phyloP scores from a whole-genome alignment of 2,797 vertebrate species.

The Crax fasciolata region DNA sequence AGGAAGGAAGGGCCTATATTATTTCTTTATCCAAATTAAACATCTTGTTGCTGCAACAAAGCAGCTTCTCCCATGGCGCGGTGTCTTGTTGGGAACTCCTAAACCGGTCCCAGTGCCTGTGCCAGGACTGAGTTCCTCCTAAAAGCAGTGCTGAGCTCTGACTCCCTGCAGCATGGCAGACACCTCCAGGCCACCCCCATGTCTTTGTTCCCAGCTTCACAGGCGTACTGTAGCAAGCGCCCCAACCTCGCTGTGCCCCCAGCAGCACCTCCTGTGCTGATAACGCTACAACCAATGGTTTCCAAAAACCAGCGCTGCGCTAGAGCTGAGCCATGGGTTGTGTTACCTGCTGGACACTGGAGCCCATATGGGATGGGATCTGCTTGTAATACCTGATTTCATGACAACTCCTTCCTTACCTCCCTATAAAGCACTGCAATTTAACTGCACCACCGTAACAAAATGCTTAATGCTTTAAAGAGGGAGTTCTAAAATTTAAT shows the following conservation, averaged over 20 bases:
- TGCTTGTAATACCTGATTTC: neutral
- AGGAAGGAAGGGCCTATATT: neutral
- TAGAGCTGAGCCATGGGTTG: neutral
- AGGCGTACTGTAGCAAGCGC: neutral
- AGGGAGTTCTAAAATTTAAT: constrained; percentile 85
- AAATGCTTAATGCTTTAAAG: constrained; percentile 82
- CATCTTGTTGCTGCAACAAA: constrained; percentile 44
- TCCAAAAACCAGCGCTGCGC: neutral
- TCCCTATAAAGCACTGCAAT: constrained; percentile 5
- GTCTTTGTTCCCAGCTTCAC: constrained; percentile 46
- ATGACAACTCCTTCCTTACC: neutral
- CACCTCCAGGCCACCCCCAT: constrained; percentile 34
- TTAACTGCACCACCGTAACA: constrained; percentile 61
- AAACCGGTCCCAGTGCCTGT: constrained; percentile 39
- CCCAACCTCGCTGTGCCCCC: neutral
- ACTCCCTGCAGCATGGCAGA: neutral
- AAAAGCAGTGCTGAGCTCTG: constrained; percentile 52
- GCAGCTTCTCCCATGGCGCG: constrained; percentile 16
- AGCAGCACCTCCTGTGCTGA: neutral
- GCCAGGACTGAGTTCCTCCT: constrained; percentile 67
- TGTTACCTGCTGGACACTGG: neutral
- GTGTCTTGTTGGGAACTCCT: constrained; percentile 51
- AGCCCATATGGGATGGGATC: neutral
- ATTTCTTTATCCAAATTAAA: neutral
- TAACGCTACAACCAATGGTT: neutral